Base-by-base conservation (phyloP, 1,140 invertebrate species). In the Drosophila eugracilis region DNA sequence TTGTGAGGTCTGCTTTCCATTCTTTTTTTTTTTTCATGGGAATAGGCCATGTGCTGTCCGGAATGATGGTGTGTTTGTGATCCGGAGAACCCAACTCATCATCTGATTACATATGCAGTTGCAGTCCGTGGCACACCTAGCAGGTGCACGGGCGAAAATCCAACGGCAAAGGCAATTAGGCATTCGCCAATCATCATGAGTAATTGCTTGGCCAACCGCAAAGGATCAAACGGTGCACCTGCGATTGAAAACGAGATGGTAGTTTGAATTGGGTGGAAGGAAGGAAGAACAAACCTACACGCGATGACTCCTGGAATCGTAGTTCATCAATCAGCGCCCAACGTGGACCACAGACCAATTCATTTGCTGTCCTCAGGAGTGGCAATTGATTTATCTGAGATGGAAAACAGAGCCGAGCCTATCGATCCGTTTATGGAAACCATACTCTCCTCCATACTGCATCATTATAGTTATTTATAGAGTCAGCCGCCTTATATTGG, bases 361-460 rank as follows among this genome's bases (percentile, higher is more conserved):
- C 45, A 67, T 66, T 67, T 67, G 15, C 15, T 34, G 44, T 42
- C 26, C 63, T 50, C 34, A 22, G 34, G 9, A 50, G 21, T 41
- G 59, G 63, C 44, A 65, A 67, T 67, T 67, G 63, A 67, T 66
- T 66, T 62, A 49, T 39, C 6, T 42, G 14, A 1, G 24, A n/a
- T 36, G 12, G 34, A 26, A 5, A 26, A 4, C 26, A 4, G 34
- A 14, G 5, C 10, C 37, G 7, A 52, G 6, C 5, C 44, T n/a
- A 30, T 41, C 21, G 26, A 59, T 24, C 9, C 54, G 7, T 14
- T 17, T n/a, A n/a, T n/a, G n/a, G n/a, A n/a, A n/a, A n/a, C n/a
- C n/a, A n/a, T n/a, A n/a, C n/a, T n/a, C n/a, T n/a, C n/a, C n/a
- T n/a, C n/a, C n/a, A n/a, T n/a, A n/a, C 48, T 26, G 21, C 49